Base-by-base conservation (phyloP, 2,113 vertebrate genomes). In the Arothron firmamentum region DNA sequence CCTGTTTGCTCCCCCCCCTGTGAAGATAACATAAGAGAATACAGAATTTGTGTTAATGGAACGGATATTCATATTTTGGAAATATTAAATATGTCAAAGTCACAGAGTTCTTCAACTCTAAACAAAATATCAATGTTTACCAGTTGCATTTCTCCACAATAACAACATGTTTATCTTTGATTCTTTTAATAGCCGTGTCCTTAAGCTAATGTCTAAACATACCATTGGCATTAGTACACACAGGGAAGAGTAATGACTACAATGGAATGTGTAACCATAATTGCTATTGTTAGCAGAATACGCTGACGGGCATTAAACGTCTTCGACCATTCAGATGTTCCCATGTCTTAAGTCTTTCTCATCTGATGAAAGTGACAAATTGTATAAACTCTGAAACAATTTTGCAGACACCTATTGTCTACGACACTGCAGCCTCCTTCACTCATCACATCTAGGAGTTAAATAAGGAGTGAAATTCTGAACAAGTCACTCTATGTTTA, bases 221-320 rank as follows among this genome's bases (percentile, higher is more conserved):
- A 62, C 23, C 47, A 25, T 45, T 54, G 72, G 64, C 62, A 60
- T 60, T 51, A 52, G 61, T 61, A 76, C 53, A 68, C 68, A 74
- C 25, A 74, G 28, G 48, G 51, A 65, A 73, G 66, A 65, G 51
- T 56, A 68, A 77, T 67, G 74, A 52, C 28, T 10, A 28, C 15
- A 2, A 25, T 67, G 68, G 71, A 80, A 71, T 66, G 43, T 49
- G 18, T 64, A 80, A 84, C 59, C 60, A 71, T 74, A 76, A 78
- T 67, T 73, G 59, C 38, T 65, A 62, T 69, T 65, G 58, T 70
- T 70, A 73, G 70, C 41, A 45, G 17, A 46, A 70, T 18, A 20
- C 15, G 45, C 38, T 41, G 28, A 62, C 45, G 15, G 43, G 4
- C 20, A 6, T 60, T 66, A 53, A 31, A 55, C 38, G 31, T 60